Evolutionary conservation across 2,888 invertebrate species (phyloP), one percentile per base, ranked within the genome.

Genomic region (Tuberolachnus salignus): DNA sequence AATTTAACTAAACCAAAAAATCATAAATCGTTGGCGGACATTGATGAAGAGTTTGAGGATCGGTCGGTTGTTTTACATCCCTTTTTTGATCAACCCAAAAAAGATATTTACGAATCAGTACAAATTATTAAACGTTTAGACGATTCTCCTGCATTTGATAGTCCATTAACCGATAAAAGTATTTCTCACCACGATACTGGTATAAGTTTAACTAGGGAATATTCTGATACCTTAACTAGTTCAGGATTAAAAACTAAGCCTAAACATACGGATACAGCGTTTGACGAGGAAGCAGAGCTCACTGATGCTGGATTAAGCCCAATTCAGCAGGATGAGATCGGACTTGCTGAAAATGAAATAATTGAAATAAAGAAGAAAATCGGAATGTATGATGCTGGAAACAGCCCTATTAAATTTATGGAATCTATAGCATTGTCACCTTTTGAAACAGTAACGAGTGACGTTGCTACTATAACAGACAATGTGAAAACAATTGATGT

Each of bases 271-370:
- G 88, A 88, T 81, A 86, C 86, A 21, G 86, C 86, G 3, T 84
- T 85, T 34, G 85, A 86, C 81, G 88, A 88, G 84, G 88, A 88
- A 84, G 85, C 85, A 66, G 88, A 89, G 84, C 84, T 88, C 49
- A 88, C 88, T 1, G 88, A 89, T 83, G 88, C 88, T 44, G 88
- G 88, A 6, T 83, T 89, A 70, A 88, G 88, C 83, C 88, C 88
- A 3, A 88, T 89, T 63, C 88, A 87, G 84, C 87, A 87, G 14
- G 88, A 88, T 82, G 88, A 88, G 87, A 87, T 57, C 88, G 88
- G 83, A 88, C 88, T 78, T 67, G 0, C 86, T 88, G 16, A 87
- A 87, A 81, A 87, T 87, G 81, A 85, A 85, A 59, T 64, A 10
- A 82, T 81, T n/a, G 87, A 87, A 82, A 85, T 86, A 55, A 88